Percentiles rank a stretch among this genome's conserved stretches.
These are phyloP conservation scores for Operophtera brumata DNA, from an alignment of 2,888 invertebrate species.

Conservation along the genomic window DNA sequence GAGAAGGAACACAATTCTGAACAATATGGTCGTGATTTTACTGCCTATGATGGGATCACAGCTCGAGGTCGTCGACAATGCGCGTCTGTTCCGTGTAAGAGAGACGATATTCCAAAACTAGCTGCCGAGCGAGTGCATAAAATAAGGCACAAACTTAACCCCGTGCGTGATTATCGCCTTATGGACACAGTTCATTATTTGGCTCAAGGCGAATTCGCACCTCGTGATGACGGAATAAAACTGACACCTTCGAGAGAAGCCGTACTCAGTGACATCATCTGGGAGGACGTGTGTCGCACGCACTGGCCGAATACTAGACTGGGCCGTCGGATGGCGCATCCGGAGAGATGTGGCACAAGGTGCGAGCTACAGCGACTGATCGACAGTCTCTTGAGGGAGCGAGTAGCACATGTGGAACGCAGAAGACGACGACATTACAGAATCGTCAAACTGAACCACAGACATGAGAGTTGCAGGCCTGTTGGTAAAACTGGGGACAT, in stretches of 20 bases:
- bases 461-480: conserved; percentile 66
- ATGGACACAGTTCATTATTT: conserved; percentile 77
- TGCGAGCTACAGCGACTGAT: conserved; percentile 69
- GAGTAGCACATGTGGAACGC: conserved; percentile 71
- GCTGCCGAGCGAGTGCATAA: conserved; percentile 72
- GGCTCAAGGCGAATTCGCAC: conserved; percentile 76
- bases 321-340: conserved; percentile 56
- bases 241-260: conserved; percentile 73
- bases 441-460: conserved; percentile 70
- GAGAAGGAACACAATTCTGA: conserved; percentile 73
- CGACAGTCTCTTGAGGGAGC: conserved; percentile 66
- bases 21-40: conserved; percentile 72
- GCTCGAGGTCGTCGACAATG: conserved; percentile 68
- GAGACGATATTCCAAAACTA: conserved; percentile 61
- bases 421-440: conserved; percentile 71
- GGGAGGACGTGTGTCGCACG: conserved; percentile 75
- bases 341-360: conserved; percentile 60
- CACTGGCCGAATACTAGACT: conserved; percentile 73
- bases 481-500: conserved; percentile 74
- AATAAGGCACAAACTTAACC: conserved; percentile 72
- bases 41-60: conserved; percentile 72
- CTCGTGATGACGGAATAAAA: conserved; percentile 74
- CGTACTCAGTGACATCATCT: conserved; percentile 74
- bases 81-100: conserved; percentile 69
- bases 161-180: conserved; percentile 70